Base-by-base conservation (phyloP, 2,797 vertebrate species). In the Geotrypetes seraphini region DNA sequence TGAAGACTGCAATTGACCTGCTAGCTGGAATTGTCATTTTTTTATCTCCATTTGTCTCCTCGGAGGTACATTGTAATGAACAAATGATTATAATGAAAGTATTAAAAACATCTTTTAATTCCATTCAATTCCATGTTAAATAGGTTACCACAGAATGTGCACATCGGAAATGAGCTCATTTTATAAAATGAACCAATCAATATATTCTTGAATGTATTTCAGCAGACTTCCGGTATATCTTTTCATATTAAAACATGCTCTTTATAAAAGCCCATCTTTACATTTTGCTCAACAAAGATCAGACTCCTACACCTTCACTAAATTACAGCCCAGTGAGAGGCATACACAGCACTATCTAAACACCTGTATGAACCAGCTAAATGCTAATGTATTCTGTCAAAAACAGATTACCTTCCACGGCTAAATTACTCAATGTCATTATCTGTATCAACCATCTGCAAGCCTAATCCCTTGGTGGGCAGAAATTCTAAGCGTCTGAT, bases 301-400 rank as follows among this genome's bases (percentile, higher is more conserved):
- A 28, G 15, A 41, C 30, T 20, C 22, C 44, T 28, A 38, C 31
- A 15, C 28, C 33, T 31, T 45, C 27, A 25, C 25, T 19, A 17
- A 19, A 50, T 13, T 49, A 23, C 29, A 12, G 9, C 33, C 27
- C 35, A 33, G 26, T 48, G 22, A 27, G 34, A 50, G n/a, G 10
- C 33, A 28, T 0, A 1, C 15, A 22, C 19, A 40, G 20, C 12
- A 7, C 35, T 37, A 55, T 43, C 44, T 43, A 48, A 63, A 63
- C 59, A 79, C 68, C 70, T 72, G 60, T 56, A 58, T 23, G 19
- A 18, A 18, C 8, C 10, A 28, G 44, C 44, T 66, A 75, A 77
- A 75, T 68, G 73, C 74, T 63, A 75, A 66, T 62, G 42, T 57
- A 73, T 73, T 70, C 69, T 71, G 47, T 68, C 57, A 60, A 71